A percentile compares a stretch with the other conserved stretches of the same genome.
Conservation (phyloP, 2,888 invertebrate genomes). For the Calliopum simillimum region DNA sequence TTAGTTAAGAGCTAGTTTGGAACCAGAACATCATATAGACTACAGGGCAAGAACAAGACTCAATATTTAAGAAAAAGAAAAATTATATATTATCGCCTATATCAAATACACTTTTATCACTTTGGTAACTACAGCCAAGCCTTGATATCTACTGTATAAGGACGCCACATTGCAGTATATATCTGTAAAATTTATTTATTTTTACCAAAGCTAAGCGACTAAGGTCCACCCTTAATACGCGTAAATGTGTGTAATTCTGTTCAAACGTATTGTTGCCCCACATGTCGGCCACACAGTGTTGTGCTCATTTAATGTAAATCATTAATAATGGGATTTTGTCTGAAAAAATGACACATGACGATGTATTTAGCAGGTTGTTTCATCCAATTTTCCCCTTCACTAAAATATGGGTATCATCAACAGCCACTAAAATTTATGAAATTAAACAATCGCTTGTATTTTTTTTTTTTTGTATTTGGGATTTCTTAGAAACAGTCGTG, state of each 20-base stretch:
- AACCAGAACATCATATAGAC: too few relatives aligned
- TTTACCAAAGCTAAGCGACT: neutral
- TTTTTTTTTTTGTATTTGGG: too few relatives aligned
- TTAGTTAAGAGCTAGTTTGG: too few relatives aligned
- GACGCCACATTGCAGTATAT: too few relatives aligned
- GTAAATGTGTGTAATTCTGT: slow-evolving; percentile 5
- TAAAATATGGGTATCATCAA: neutral
- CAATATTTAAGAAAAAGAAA: too few relatives aligned
- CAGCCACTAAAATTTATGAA: neutral
- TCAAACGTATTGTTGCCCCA: neutral
- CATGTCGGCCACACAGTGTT: neutral
- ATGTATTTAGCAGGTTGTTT: slow-evolving; percentile 56
- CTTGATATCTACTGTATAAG: too few relatives aligned
- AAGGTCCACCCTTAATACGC: slow-evolving; percentile 21
- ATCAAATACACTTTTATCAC: too few relatives aligned
- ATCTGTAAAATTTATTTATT: too few relatives aligned
- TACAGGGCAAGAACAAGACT: too few relatives aligned
- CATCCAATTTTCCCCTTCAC: slow-evolving; percentile 31
- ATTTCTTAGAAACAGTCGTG: too few relatives aligned
- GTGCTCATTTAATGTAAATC: slow-evolving; percentile 12
- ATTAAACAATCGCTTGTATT: neutral
- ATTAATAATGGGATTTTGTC: slow-evolving; percentile 2
- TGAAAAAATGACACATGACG: slow-evolving; percentile 55
- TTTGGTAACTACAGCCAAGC: too few relatives aligned
- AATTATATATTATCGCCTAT: too few relatives aligned